phyloP scores from a whole-genome alignment of 1,140 invertebrate genomes.

The Ruditapes philippinarum region DNA sequence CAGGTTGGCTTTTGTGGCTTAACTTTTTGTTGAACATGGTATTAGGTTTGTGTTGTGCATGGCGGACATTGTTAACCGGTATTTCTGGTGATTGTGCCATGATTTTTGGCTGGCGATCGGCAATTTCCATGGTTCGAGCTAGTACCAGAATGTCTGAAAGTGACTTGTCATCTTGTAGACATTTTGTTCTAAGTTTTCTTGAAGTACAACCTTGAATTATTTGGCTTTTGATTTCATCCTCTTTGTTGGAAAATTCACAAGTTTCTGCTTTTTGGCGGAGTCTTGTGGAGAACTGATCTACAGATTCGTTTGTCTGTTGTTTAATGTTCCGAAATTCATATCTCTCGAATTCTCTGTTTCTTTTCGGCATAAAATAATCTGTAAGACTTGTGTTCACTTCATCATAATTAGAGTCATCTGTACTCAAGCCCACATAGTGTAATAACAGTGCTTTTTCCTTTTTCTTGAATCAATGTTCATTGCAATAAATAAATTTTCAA shows the following conservation, averaged over 20 bases:
- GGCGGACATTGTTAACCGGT: too few species aligned
- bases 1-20: too few species aligned
- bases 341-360: conserved; percentile 61
- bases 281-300: conserved; percentile 62
- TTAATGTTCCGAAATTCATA: conserved; percentile 62
- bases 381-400: conserved; percentile 1
- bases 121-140: conserved; percentile 44
- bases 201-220: conserved; percentile 68
- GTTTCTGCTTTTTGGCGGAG: conserved; percentile 49
- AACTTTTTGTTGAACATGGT: too few species aligned
- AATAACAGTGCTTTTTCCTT: too few species aligned
- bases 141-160: conserved; percentile 18
- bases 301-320: conserved; percentile 44
- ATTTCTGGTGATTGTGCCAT: conserved; percentile 57
- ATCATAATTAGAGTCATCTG: not conserved
- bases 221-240: conserved; percentile 67
- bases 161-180: conserved; percentile 53
- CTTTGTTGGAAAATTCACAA: conserved; percentile 55
- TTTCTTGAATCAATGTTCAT: too few species aligned
- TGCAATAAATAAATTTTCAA: not conserved
- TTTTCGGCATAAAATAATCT: conserved; percentile 84
- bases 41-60: not conserved
- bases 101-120: conserved; percentile 27
- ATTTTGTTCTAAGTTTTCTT: conserved; percentile 53
- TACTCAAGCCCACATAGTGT: too few species aligned